phyloP scores from a whole-genome alignment of 2,113 vertebrate species.

The Accipiter virgatus region DNA sequence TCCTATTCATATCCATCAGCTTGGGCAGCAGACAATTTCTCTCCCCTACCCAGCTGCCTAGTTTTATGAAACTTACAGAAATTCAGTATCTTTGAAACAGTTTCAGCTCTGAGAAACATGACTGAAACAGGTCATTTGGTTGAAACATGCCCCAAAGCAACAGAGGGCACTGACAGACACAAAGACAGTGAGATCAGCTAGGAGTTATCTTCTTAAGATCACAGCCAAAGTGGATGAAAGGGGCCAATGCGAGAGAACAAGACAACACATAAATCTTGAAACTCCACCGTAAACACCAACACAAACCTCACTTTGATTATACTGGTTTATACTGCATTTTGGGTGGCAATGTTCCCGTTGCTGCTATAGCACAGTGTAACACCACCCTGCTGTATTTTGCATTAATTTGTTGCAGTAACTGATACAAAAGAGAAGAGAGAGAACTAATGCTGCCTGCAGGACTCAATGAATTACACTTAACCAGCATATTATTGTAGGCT shows the following conservation, averaged over 20 bases:
- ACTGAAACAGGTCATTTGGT: background rate
- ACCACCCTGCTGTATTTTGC: background rate
- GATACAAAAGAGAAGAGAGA: background rate
- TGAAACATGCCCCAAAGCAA: background rate
- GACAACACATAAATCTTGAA: fast-evolving
- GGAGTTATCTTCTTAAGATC: background rate
- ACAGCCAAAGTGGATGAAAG: background rate
- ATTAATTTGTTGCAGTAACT: conserved; percentile 17
- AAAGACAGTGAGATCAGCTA: background rate
- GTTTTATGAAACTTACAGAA: background rate
- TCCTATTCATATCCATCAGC: background rate
- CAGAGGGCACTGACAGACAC: background rate
- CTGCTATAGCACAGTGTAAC: background rate
- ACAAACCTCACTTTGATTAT: background rate
- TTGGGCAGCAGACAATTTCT: background rate
- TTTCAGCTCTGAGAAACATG: background rate
- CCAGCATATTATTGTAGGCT: conserved; percentile 42
- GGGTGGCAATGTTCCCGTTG: background rate
- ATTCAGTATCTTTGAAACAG: background rate
- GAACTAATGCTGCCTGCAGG: conserved; percentile 44
- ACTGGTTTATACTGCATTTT: background rate
- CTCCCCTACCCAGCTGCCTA: background rate
- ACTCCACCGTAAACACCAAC: background rate
- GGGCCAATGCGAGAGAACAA: background rate
- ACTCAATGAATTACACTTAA: conserved; percentile 54